These are phyloP conservation scores for Puma concolor DNA, from an alignment of 2,113 vertebrate species.

Conservation along the genomic window DNA sequence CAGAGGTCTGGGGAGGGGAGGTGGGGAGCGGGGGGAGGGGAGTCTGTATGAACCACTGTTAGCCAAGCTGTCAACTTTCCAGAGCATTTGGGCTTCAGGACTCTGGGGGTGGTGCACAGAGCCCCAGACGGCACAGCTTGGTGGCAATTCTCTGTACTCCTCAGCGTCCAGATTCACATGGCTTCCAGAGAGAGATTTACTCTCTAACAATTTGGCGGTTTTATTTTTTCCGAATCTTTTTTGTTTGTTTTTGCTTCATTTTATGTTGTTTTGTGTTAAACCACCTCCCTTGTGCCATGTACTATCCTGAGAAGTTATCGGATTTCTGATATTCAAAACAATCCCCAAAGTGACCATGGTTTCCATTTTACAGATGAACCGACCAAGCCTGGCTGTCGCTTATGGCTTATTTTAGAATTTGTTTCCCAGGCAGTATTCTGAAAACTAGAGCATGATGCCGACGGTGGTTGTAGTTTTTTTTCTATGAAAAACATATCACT, in stretches of 20 bases:
- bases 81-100: fast-evolving
- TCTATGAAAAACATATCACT: neutral
- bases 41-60: neutral
- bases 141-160: fast-evolving
- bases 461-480: neutral
- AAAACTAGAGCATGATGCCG: fast-evolving
- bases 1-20: fast-evolving
- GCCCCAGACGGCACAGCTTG: fast-evolving
- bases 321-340: neutral
- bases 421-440: neutral
- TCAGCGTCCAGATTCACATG: neutral
- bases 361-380: neutral
- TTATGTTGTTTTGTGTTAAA: neutral
- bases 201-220: neutral
- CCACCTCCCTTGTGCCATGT: neutral
- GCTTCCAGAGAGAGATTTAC: neutral
- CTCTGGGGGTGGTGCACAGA: fast-evolving
- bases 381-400: fast-evolving
- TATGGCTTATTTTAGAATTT: fast-evolving
- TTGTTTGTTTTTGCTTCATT: neutral
- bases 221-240: neutral
- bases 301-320: neutral
- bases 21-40: neutral
- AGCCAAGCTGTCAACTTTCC: too few relatives aligned
- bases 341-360: fast-evolving